Conservation (phyloP, 2,113 vertebrate genomes). For the Eolophus roseicapilla region DNA sequence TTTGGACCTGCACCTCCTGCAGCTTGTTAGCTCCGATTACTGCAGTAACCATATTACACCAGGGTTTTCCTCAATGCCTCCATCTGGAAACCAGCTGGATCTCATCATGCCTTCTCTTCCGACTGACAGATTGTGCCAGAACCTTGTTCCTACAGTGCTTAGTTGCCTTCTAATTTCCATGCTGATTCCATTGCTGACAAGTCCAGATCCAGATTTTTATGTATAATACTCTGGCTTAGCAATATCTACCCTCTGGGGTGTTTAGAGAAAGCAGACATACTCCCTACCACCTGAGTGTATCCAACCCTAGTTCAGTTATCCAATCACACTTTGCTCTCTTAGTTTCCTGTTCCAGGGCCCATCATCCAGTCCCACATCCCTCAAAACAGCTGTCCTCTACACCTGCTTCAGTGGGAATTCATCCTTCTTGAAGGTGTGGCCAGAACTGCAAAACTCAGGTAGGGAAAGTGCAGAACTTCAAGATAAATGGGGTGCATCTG, state of each 20-base stretch:
- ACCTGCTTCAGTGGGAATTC: background rate
- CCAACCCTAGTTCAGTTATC: background rate
- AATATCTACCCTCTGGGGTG: accelerated
- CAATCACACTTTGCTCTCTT: background rate
- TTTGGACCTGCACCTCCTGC: background rate
- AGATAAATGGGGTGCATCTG: background rate
- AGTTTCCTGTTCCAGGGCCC: background rate
- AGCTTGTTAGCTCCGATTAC: accelerated
- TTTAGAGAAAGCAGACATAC: background rate
- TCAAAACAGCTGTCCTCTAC: background rate
- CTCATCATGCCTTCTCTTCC: background rate
- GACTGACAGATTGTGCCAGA: background rate
- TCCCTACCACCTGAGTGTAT: background rate
- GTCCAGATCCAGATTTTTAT: background rate
- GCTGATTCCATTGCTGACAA: background rate
- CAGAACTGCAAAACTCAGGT: background rate
- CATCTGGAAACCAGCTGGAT: background rate
- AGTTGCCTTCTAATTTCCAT: background rate
- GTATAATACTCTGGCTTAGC: accelerated
- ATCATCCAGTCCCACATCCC: no score
- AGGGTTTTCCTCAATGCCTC: background rate
- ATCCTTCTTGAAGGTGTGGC: background rate
- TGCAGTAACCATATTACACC: accelerated
- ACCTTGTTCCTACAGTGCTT: background rate
- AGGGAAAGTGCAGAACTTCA: background rate